Evolutionary conservation across 2,888 invertebrate genomes (phyloP), one percentile per base, ranked within the genome.

Genomic region (Drosophila limbata): DNA sequence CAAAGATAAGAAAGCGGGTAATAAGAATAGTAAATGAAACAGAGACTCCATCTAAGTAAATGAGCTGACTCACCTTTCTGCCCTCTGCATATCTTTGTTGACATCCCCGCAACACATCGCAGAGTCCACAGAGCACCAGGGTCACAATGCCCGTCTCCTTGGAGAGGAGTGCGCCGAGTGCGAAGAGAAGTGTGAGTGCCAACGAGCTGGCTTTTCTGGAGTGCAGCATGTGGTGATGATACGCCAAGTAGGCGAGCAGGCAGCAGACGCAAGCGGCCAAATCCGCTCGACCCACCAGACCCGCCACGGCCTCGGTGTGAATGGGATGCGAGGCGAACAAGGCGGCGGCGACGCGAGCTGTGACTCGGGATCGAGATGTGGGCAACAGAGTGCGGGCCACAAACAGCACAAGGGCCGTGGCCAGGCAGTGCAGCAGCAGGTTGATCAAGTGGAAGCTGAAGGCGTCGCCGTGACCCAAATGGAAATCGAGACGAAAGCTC

Each of bases 91-190:
- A 11, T 1, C 15, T 15, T 15, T 11, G 15, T 37, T 9, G n/a
- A 4, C 19, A 10, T n/a, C 35, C 13, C 4, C n/a, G 52, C 35
- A 52, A 15, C 1, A 39, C n/a, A 25, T 17, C 93, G 63, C 90
- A 88, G 19, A 91, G 83, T 11, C 94, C 94, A 85, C 98, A 98
- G 74, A 98, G 95, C 67, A 96, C 96, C 88, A 99, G 93, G 72
- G 98, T 97, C 79, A 98, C 98, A 90, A 98, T 95, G 62, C 98
- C 98, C 59, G 98, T 98, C 93, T 99, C 99, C 93, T 98, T 99
- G 93, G 97, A 97, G 83, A 99, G 94, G 93, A 98, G 96, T 77
- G 97, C 97, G 48, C 96, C 95, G 47, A 95, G 93, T 42, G 97
- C 96, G 75, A 96, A 92, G 91, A 95, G 79, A 81, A 95, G 92